phyloP scores from a whole-genome alignment of 2,113 vertebrate genomes.

The Burhinus bistriatus region DNA sequence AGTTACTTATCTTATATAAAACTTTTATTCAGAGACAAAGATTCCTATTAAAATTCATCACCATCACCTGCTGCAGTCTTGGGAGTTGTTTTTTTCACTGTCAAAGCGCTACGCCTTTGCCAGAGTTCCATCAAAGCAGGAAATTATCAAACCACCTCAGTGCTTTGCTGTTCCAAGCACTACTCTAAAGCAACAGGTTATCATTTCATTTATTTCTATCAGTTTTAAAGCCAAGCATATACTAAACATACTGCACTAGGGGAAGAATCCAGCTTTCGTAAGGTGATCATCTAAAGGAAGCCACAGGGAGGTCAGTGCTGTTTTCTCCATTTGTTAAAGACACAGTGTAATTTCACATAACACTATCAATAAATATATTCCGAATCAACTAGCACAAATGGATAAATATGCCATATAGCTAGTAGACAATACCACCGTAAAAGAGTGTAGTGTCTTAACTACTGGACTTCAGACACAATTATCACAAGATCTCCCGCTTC shows the following conservation, averaged over 20 bases:
- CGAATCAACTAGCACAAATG: background rate
- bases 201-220: background rate
- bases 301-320: background rate
- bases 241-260: background rate
- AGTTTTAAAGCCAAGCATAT: background rate
- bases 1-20: slow-evolving; percentile 28
- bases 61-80: slow-evolving; percentile 59
- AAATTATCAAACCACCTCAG: slow-evolving; percentile 22
- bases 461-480: too few relatives aligned
- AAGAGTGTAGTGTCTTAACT: fast-evolving
- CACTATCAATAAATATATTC: background rate
- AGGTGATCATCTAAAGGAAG: background rate
- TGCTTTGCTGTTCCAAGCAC: background rate
- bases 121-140: slow-evolving; percentile 53
- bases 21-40: slow-evolving; percentile 47
- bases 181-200: slow-evolving; percentile 6
- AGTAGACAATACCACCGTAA: background rate
- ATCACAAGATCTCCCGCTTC: background rate
- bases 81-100: slow-evolving; percentile 42
- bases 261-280: slow-evolving; percentile 9
- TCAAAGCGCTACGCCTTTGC: background rate
- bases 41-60: slow-evolving; percentile 63
- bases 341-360: background rate
- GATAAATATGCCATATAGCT: background rate
- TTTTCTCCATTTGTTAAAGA: background rate